Percentiles rank a stretch among this genome's conserved stretches.
Evolutionary conservation across 2,888 invertebrate genomes (phyloP).

Genomic region (Imbricaverruca yamaguchii): DNA sequence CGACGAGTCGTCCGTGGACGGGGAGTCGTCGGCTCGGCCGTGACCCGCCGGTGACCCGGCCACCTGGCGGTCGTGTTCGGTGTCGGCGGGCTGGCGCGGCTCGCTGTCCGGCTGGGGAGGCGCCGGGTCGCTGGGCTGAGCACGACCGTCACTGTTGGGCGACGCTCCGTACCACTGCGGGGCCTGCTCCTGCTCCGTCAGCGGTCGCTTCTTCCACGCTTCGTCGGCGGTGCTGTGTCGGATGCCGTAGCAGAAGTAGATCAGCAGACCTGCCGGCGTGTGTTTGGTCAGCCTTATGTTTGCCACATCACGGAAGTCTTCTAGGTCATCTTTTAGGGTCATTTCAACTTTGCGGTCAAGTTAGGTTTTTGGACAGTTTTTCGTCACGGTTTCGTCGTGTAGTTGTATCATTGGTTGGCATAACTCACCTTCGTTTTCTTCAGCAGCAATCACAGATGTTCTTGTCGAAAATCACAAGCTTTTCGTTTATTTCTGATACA

Average conservation of each 20-base stretch:
- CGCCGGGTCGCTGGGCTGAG: neutral
- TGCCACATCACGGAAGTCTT: no score
- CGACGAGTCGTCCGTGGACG: neutral
- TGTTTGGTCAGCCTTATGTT: conserved; percentile 11
- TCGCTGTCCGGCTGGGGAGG: neutral
- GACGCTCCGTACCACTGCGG: neutral
- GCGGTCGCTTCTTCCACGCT: neutral
- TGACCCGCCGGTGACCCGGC: no score
- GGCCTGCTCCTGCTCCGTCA: neutral
- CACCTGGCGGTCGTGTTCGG: neutral
- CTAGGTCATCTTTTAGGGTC: no score
- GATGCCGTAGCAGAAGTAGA: conserved; percentile 77
- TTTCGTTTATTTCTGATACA: no score
- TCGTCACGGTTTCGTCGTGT: no score
- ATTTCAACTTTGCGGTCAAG: no score
- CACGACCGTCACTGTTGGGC: neutral
- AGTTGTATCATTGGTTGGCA: no score
- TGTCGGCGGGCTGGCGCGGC: neutral
- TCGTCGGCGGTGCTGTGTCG: conserved; percentile 48
- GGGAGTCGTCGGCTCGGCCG: no score
- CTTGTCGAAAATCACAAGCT: no score
- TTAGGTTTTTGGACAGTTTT: no score
- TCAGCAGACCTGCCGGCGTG: conserved; percentile 56
- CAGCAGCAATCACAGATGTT: no score
- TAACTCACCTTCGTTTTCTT: no score